Conservation (phyloP, 2,113 vertebrate species). For the Gavia stellata region DNA sequence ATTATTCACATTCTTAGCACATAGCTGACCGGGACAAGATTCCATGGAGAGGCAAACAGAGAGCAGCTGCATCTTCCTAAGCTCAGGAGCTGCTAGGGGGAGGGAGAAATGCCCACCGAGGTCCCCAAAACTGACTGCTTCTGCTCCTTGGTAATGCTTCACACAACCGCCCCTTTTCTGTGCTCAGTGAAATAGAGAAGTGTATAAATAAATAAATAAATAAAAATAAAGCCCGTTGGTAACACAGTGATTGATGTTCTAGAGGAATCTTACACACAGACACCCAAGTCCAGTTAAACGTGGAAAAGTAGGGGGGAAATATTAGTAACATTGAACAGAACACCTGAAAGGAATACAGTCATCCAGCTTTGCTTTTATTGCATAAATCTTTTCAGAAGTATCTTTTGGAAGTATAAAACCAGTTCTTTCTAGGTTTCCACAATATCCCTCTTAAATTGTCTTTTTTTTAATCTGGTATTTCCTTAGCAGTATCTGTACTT, state of each 20-base stretch:
- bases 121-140: not conserved
- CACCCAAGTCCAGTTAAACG: not conserved
- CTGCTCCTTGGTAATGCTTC: not conserved
- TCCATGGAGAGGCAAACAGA: conserved; percentile 54
- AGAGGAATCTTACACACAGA: not conserved
- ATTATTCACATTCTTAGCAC: conserved; percentile 68
- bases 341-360: not conserved
- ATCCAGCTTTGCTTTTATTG: not conserved
- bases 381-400: not conserved
- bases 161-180: not conserved
- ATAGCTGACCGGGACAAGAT: conserved; percentile 59
- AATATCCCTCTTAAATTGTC: not conserved
- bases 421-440: not conserved
- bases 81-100: not conserved
- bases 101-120: not conserved
- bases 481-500: not conserved
- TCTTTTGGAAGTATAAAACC: not conserved
- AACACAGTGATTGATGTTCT: not conserved
- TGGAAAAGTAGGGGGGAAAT: not conserved
- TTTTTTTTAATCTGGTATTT: not conserved
- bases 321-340: not conserved
- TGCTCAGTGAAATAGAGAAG: not conserved
- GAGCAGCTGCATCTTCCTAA: conserved; percentile 60
- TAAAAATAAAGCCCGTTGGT: not conserved
- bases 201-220: not conserved